These are phyloP conservation scores for Kryptolebias ocellatus DNA, from an alignment of 2,797 vertebrate species.

Conservation along the genomic window DNA sequence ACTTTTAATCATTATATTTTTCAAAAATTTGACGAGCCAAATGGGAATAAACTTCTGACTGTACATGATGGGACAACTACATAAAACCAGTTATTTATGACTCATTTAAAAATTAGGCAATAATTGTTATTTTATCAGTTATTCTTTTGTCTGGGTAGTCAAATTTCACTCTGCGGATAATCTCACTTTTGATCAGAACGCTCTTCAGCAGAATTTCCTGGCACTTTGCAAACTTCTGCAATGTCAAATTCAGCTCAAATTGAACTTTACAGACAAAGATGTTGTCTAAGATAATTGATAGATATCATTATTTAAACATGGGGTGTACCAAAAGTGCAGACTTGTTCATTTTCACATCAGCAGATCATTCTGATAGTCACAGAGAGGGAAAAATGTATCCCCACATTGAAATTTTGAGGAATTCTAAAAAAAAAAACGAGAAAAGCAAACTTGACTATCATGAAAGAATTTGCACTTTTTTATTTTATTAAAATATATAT, in stretches of 20 bases:
- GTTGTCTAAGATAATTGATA: constrained; percentile 65
- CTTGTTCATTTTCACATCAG: constrained; percentile 67
- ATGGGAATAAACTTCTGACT: not conserved
- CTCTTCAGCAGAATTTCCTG: constrained; percentile 32
- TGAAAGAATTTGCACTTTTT: constrained; percentile 55
- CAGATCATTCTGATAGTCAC: constrained; percentile 65
- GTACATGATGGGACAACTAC: not conserved
- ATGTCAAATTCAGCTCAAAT: constrained; percentile 59
- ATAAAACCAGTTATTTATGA: constrained; percentile 2
- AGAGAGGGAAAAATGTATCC: constrained; percentile 40
- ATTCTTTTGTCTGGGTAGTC: constrained; percentile 15
- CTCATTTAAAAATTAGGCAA: constrained; percentile 18
- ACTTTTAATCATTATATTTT: not conserved
- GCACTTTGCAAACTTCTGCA: constrained; percentile 51
- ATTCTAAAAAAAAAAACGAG: constrained; percentile 36
- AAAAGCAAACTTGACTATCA: constrained; percentile 52
- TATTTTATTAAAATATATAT: constrained; percentile 58
- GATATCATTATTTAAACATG: constrained; percentile 75
- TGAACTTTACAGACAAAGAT: constrained; percentile 60
- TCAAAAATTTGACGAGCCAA: not conserved
- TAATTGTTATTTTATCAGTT: constrained; percentile 1
- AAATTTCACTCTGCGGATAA: constrained; percentile 15
- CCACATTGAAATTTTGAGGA: constrained; percentile 21
- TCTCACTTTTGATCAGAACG: constrained; percentile 23
- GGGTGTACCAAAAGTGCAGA: constrained; percentile 56